Evolutionary conservation across 2,113 vertebrate species (phyloP).

Genomic region (Laterallus jamaicensis): DNA sequence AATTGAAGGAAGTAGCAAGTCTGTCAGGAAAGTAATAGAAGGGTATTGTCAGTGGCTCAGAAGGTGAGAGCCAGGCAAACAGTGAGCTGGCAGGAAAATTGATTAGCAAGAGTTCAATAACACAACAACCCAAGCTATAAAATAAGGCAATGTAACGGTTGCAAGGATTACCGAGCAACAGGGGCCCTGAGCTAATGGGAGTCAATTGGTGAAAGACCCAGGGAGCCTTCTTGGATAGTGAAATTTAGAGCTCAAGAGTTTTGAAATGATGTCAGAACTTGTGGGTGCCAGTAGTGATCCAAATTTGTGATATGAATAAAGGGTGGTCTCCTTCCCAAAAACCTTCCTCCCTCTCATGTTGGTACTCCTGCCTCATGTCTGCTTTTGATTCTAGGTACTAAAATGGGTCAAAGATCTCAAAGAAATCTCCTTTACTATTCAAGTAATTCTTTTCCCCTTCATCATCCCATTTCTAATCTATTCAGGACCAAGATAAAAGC

Average conservation of each 20-base stretch:
- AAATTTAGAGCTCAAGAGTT: neutral
- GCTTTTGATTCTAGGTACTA: neutral
- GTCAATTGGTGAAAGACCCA: neutral
- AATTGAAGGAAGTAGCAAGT: neutral
- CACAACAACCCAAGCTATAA: neutral
- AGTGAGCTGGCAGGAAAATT: neutral
- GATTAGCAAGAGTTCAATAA: neutral
- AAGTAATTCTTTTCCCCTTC: neutral
- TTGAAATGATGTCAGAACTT: neutral
- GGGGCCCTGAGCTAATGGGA: neutral
- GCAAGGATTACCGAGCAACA: constrained; percentile 1
- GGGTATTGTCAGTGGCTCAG: neutral
- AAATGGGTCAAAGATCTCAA: neutral
- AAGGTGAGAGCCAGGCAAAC: neutral
- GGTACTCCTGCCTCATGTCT: neutral
- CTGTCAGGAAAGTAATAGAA: neutral
- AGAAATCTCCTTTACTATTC: neutral
- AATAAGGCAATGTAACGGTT: neutral
- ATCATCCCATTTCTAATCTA: neutral
- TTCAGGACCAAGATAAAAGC: neutral
- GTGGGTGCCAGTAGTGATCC: neutral
- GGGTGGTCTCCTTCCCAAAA: neutral
- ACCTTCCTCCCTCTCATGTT: neutral
- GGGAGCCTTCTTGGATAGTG: neutral
- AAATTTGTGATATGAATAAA: neutral